Evolutionary conservation across 2,113 vertebrate genomes (phyloP).

Genomic region (Desmodus rotundus): DNA sequence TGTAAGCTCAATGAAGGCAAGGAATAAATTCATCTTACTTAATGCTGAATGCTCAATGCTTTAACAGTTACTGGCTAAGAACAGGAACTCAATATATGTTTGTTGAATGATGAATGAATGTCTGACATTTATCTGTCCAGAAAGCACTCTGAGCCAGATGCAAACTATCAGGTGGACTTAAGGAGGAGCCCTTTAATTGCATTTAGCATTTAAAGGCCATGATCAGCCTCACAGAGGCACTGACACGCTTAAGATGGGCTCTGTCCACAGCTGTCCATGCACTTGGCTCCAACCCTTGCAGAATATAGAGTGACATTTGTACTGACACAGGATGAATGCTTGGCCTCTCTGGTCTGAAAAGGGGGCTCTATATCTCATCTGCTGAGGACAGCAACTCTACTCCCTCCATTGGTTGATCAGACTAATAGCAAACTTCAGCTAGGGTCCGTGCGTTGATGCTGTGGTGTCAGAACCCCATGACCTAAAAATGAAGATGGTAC

Average conservation of each 20-base stretch:
- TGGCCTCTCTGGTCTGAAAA: not conserved
- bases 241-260: not conserved
- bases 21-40: not conserved
- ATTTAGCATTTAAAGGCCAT: slow-evolving; percentile 37
- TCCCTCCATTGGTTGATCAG: slow-evolving; percentile 32
- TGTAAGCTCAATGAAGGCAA: not conserved
- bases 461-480: not conserved
- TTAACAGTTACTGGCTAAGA: not conserved
- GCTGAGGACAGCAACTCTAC: not conserved
- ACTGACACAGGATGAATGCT: not conserved
- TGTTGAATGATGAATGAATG: not conserved
- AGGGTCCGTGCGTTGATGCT: not conserved
- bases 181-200: not conserved
- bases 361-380: not conserved
- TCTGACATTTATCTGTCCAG: not conserved
- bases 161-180: not conserved
- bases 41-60: not conserved
- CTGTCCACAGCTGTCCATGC: not conserved
- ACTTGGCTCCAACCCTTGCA: not conserved
- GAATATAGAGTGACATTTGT: not conserved
- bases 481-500: not conserved
- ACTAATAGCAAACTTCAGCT: not conserved
- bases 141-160: not conserved
- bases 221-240: not conserved
- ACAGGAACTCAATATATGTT: not conserved